These are phyloP conservation scores for Drosophila ironensis DNA, from an alignment of 1,140 invertebrate species.

Conservation along the genomic window DNA sequence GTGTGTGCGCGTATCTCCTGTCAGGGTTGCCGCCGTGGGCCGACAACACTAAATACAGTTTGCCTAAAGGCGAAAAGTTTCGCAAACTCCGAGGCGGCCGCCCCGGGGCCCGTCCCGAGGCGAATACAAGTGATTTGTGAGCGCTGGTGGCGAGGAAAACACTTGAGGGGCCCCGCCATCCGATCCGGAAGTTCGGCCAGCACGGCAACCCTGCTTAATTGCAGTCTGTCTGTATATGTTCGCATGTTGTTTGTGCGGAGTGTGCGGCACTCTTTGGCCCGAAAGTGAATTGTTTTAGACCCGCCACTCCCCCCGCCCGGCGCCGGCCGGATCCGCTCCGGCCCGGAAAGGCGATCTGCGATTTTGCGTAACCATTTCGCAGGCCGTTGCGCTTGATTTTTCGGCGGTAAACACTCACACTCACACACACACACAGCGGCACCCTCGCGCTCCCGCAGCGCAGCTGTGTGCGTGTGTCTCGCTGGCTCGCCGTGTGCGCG, in stretches of 20 bases:
- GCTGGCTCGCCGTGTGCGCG: slow-evolving; percentile 54
- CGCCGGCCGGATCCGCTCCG: too few relatives aligned
- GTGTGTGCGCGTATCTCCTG: slow-evolving; percentile 64
- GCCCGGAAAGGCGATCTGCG: slow-evolving; percentile 12
- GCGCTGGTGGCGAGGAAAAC: neutral
- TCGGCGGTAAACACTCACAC: slow-evolving; percentile 79
- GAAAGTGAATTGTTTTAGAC: slow-evolving; percentile 23
- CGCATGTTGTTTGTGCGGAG: slow-evolving; percentile 74
- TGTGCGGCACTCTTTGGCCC: slow-evolving; percentile 52
- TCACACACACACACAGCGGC: slow-evolving; percentile 60
- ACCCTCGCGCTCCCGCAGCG: slow-evolving; percentile 63
- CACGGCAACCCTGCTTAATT: slow-evolving; percentile 74
- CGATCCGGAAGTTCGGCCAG: neutral
- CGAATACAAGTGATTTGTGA: neutral
- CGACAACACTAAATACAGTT: slow-evolving; percentile 3
- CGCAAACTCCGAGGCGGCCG: too few relatives aligned
- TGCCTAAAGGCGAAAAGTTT: neutral
- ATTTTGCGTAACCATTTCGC: slow-evolving; percentile 68
- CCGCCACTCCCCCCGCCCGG: neutral
- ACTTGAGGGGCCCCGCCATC: neutral
- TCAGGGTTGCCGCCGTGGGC: slow-evolving; percentile 34
- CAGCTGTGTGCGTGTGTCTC: slow-evolving; percentile 44
- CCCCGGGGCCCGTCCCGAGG: too few relatives aligned
- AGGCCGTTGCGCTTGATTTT: slow-evolving; percentile 77
- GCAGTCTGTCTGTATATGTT: slow-evolving; percentile 77